A percentile compares a stretch with the other conserved stretches of the same genome.
phyloP scores from a whole-genome alignment of 2,113 vertebrate species.

The Lagopus muta region DNA sequence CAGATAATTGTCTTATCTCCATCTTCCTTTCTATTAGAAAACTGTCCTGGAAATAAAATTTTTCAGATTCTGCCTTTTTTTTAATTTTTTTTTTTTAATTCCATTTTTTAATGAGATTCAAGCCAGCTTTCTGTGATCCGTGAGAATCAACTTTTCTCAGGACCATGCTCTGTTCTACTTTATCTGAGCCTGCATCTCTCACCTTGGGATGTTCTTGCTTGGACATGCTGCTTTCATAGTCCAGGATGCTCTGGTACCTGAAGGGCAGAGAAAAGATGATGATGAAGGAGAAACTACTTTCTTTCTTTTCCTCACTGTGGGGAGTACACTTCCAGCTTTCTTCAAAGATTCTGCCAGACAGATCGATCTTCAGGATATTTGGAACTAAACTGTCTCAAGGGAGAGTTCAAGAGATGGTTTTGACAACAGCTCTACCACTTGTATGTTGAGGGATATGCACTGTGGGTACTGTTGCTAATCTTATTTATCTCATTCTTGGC shows the following conservation, averaged over 20 bases:
- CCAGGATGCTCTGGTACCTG: conserved; percentile 83
- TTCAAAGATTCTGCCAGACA: neutral
- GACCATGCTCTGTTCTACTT: neutral
- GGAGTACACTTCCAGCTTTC: neutral
- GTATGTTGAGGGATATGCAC: neutral
- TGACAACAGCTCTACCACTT: conserved; percentile 20
- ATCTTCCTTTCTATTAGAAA: fast-evolving
- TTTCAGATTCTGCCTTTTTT: neutral
- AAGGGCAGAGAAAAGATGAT: neutral
- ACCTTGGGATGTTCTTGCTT: conserved; percentile 74
- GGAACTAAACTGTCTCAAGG: neutral
- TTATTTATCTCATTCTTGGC: neutral
- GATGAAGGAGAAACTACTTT: neutral
- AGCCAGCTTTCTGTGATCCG: neutral
- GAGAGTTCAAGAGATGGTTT: conserved; percentile 1
- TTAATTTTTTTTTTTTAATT: neutral
- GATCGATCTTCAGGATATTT: neutral
- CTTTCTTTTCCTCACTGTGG: neutral
- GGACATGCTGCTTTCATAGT: conserved; percentile 52
- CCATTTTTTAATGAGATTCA: neutral
- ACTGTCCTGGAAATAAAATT: neutral
- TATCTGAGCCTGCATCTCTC: neutral
- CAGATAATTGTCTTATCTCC: neutral
- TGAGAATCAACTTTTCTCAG: neutral
- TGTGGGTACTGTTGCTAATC: neutral